These are phyloP conservation scores for Lampris incognitus DNA, from an alignment of 2,113 vertebrate species.

Conservation along the genomic window DNA sequence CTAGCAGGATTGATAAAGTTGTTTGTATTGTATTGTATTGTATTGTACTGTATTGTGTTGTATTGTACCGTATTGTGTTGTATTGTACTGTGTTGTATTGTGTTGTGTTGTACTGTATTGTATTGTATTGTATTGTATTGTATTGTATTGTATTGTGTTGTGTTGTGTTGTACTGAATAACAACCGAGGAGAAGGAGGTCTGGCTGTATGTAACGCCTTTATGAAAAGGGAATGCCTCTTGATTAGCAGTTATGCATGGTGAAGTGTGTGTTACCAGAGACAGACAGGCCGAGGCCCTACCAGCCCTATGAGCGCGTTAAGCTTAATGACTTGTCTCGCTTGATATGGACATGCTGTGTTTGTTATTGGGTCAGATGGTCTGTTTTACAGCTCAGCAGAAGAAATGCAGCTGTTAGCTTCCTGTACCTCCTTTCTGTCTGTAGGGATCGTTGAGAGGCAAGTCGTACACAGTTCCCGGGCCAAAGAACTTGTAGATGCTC, in stretches of 20 bases:
- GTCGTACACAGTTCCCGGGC: conserved; percentile 73
- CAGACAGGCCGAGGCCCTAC: conserved; percentile 14
- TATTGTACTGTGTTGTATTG: too few species aligned
- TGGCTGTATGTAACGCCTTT: conserved; percentile 30
- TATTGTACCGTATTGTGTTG: too few species aligned
- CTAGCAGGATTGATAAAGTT: too few species aligned
- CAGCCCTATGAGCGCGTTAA: neutral
- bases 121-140: too few species aligned
- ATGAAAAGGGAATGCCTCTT: conserved; percentile 34
- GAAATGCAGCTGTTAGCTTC: neutral
- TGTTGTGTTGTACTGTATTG: too few species aligned
- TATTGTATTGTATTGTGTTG: too few species aligned
- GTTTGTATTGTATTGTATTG: too few species aligned
- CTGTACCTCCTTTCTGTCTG: conserved; percentile 74
- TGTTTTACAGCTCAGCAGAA: neutral
- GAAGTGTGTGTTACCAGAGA: conserved; percentile 17
- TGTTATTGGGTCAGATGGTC: neutral
- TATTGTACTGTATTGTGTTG: too few species aligned
- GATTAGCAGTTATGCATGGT: neutral
- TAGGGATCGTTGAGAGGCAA: conserved; percentile 78
- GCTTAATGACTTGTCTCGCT: conserved; percentile 26
- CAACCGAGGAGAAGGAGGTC: conserved; percentile 30
- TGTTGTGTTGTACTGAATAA: neutral
- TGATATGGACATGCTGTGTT: neutral
- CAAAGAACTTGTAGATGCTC: conserved; percentile 74